Base-by-base conservation (phyloP, 1,140 invertebrate genomes). In the Helicoverpa zea region DNA sequence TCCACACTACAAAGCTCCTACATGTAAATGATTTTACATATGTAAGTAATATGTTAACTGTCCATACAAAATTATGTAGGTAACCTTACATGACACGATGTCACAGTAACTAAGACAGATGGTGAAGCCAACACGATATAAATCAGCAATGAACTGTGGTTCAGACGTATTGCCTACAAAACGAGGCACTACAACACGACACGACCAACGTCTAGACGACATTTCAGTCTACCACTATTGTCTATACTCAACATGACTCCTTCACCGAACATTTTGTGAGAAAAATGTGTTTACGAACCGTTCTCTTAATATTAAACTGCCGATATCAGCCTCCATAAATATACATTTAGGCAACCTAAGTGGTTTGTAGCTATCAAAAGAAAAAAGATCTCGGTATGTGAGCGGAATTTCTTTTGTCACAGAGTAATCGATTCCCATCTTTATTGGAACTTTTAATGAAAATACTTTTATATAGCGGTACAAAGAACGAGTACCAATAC, bases 391-490 rank as follows among this genome's bases (percentile, higher is more conserved):
- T 59, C 72, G 54, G 54, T 74, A 58, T 58, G 35, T 58, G 72
- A 58, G n/a, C 30, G 54, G 52, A 74, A 74, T 74, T 74, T 74
- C 72, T 58, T 58, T 74, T 74, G 72, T 74, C 72, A 16, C 54
- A n/a, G n/a, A 74, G 54, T 74, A 74, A 74, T 58, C 52, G 58
- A 74, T 74, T 30, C 30, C 11, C 12, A 58, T 58, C 52, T 47
- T 56, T 74, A 74, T 74, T 58, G 72, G 54, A 58, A 74, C 7
- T 47, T 58, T 43, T 74, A 74, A 74, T 74, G 72, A 58, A 74
- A 74, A 74, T 74, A 74, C 72, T 74, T 74, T 35, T 43, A 47
- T 74, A 70, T 23, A 54, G 13, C 49, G 16, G 49, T n/a, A 29
- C 18, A 52, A 64, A 52, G 54, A 74, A 74, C 5, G 30, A 74